Evolutionary conservation across 2,797 vertebrate species (phyloP), one percentile per base, ranked within the genome.

Genomic region (Cryptoblepharus egeriae): DNA sequence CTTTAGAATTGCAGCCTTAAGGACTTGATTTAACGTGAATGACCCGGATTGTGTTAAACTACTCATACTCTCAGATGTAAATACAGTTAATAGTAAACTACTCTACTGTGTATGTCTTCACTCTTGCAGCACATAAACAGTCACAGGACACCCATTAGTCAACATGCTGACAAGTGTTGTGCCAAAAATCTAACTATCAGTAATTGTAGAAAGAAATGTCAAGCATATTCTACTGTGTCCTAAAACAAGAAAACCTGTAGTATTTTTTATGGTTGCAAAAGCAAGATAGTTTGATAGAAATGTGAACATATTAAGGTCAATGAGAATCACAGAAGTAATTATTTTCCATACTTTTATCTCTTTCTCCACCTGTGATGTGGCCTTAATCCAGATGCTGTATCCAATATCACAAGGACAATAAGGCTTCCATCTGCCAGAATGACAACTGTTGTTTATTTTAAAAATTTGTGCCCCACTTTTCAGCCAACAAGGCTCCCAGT

Each of bases 261-360:
- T 1, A 16, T 73, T 57, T 90, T 87, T 72, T 58, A 63, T 30
- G 75, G 61, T 57, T 55, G 42, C 75, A 13, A 52, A 60, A 65
- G 80, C 87, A 68, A 30, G 0, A 0, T 73, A 0, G 58, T 86
- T 88, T 76, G 15, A 80, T 91, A 71, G 82, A 60, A 90, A 71
- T 35, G 5, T 37, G 37, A 24, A 9, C 60, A 42, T 20, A 32
- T 64, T 42, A 42, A 12, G 13, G 65, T 67, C 35, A 65, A 60
- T 15, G 15, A 13, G 10, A 65, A 15, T 45, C 69, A 57, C 9
- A 49, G 22, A 13, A 35, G 28, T 67, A 24, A 13, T 24, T 55
- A n/a, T 28, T 64, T 49, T 37, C 22, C 45, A 55, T 30, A 22
- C 42, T 5, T 4, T 67, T 30, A n/a, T 26, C 10, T 22, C 28